These are phyloP conservation scores for Psilopogon haemacephalus DNA, from an alignment of 2,113 vertebrate species.

Conservation along the genomic window DNA sequence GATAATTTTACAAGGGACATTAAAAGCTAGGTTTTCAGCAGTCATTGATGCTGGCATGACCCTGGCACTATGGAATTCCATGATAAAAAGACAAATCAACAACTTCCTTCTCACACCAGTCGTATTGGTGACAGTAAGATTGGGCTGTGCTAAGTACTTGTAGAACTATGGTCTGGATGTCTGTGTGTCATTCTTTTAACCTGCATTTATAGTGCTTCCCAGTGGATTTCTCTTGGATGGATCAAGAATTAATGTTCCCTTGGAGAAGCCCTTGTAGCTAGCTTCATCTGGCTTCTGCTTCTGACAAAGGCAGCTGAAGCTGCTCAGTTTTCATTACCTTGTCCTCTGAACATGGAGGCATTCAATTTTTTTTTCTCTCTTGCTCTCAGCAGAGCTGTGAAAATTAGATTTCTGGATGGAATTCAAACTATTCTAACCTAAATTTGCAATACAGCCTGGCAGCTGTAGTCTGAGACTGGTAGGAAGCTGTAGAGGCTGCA, in stretches of 20 bases:
- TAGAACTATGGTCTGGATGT: neutral
- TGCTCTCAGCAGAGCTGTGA: neutral
- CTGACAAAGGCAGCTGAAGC: neutral
- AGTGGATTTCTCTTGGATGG: neutral
- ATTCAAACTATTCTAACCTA: neutral
- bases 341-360: neutral
- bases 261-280: neutral
- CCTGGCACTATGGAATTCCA: neutral
- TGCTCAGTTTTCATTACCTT: neutral
- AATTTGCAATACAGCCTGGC: neutral
- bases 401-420: neutral
- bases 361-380: neutral
- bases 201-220: neutral
- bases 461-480: neutral
- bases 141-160: neutral
- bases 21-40: neutral
- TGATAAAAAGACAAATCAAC: neutral
- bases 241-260: neutral
- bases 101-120: neutral
- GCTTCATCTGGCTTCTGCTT: neutral
- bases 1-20: neutral
- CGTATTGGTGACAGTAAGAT: neutral
- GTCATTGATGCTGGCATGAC: neutral
- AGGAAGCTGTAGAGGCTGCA: neutral
- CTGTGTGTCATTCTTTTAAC: neutral